Evolutionary conservation across 2,888 invertebrate genomes (phyloP).

Genomic region (Monochamus alternatus): DNA sequence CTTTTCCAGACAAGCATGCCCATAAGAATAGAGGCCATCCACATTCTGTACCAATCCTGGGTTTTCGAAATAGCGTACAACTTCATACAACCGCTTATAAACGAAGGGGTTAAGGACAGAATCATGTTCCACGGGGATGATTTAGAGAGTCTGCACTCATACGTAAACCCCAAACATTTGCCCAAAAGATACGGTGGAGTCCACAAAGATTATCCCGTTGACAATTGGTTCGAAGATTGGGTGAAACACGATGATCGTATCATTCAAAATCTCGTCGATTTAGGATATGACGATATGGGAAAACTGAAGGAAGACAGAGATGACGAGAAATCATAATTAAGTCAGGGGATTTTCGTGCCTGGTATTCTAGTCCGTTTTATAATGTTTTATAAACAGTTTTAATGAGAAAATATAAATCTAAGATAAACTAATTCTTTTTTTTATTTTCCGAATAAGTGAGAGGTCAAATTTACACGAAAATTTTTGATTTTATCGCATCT

Average conservation of each 20-base stretch:
- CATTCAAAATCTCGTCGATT: conserved; percentile 76
- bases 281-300: conserved; percentile 70
- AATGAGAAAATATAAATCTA: no score
- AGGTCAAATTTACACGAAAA: no score
- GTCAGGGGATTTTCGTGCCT: not conserved
- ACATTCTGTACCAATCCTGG: conserved; percentile 85
- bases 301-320: conserved; percentile 31
- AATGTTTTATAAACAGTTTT: no score
- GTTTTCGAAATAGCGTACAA: conserved; percentile 83
- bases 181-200: conserved; percentile 75
- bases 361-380: not conserved
- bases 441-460: no score
- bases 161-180: conserved; percentile 78
- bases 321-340: not conserved
- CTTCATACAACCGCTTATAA: conserved; percentile 82
- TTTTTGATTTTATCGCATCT: no score
- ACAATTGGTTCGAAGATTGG: conserved; percentile 47
- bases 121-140: conserved; percentile 80
- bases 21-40: conserved; percentile 79
- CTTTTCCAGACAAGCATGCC: conserved; percentile 78
- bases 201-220: conserved; percentile 64
- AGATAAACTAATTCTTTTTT: no score
- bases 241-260: conserved; percentile 73
- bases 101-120: conserved; percentile 75
- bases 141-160: conserved; percentile 79